These are phyloP conservation scores for Halcyon chelicuti DNA, from an alignment of 2,797 vertebrate genomes.

Conservation along the genomic window DNA sequence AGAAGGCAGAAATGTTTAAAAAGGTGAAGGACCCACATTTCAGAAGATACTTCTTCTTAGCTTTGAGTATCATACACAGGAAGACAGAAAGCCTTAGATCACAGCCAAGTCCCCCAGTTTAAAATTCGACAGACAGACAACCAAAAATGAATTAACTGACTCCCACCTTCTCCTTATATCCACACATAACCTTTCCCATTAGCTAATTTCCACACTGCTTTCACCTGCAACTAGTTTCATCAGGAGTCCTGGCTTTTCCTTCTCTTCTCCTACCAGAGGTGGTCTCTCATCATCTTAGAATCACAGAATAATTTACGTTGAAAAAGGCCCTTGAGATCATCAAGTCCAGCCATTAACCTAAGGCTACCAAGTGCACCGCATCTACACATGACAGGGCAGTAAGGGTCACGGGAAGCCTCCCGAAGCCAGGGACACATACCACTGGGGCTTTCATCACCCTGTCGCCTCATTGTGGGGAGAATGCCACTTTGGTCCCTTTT, in stretches of 20 bases:
- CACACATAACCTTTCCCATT: not conserved
- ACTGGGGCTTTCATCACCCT: not conserved
- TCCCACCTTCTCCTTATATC: not conserved
- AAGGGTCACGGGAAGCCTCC: not conserved
- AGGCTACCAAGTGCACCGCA: rapidly evolving
- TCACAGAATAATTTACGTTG: not conserved
- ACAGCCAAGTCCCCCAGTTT: not conserved
- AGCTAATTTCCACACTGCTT: not conserved
- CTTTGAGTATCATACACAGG: not conserved
- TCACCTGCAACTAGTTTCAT: not conserved
- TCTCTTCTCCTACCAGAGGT: not conserved
- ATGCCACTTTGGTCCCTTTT: not conserved
- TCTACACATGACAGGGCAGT: not conserved
- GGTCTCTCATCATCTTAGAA: not conserved
- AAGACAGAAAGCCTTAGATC: not conserved
- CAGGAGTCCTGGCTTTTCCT: not conserved
- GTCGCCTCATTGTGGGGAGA: not conserved
- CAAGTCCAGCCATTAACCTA: not conserved
- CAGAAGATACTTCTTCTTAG: not conserved
- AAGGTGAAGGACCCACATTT: not conserved
- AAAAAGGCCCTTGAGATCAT: not conserved
- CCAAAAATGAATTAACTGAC: rapidly evolving
- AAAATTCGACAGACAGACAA: not conserved
- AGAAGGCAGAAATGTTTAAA: not conserved
- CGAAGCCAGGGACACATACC: not conserved